Base-by-base conservation (phyloP, 2,797 vertebrate genomes). In the Microctenopoma stevenorrisi region DNA sequence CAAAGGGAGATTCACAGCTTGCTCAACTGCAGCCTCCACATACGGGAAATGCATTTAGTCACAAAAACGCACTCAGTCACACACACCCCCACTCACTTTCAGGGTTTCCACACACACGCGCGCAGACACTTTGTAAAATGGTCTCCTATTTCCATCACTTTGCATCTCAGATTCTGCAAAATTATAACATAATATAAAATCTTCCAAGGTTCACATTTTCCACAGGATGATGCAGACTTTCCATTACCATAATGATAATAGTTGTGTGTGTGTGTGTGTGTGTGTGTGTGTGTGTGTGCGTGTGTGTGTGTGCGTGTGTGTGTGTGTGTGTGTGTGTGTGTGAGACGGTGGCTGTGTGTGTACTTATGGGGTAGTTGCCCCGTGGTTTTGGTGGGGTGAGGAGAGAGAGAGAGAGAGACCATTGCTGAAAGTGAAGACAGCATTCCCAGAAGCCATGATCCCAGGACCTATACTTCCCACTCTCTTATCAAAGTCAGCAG, bases 361-460 rank as follows among this genome's bases (percentile, higher is more conserved):
- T 49, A 38, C 1, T 30, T 46, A 52, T 58, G 68, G 72, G 68
- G 38, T 15, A 12, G 57, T 59, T 65, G 59, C 51, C 62, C 43
- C 2, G 71, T 46, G 67, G 72, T 81, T 88, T 86, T 51, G 18
- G 78, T 30, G 15, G 80, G 71, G 65, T 78, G 76, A 62, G 35
- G 18, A 18, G 18, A 18, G 18, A 18, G 18, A 18, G 73, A 84
- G 72, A 73, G 48, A 72, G 69, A 70, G 73, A 60, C 66, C 38
- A 22, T 60, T 35, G 56, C 74, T 76, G 74, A 71, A 79, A 88
- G 59, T 49, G 28, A 82, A 79, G 82, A 58, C 72, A 58, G 51
- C 48, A 28, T 88, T 90, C 89, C 88, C 72, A 88, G 81, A 89
- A 91, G 68, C 84, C 63, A 71, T 38, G 67, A 72, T 60, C 50